These are phyloP conservation scores for Diplodus sargus DNA, from an alignment of 2,797 vertebrate genomes.

Conservation along the genomic window DNA sequence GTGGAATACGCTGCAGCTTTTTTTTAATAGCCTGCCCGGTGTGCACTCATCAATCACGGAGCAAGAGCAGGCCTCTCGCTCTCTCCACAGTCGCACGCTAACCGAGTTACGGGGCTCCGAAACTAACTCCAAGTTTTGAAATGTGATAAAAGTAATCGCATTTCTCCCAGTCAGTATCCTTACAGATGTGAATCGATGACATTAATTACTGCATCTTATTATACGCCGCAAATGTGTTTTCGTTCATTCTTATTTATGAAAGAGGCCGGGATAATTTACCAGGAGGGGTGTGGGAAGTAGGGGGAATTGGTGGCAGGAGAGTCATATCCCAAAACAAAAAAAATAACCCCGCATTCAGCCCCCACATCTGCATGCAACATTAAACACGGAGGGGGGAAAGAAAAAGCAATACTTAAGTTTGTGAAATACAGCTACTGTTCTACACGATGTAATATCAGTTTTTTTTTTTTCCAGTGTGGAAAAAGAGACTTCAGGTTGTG, in stretches of 20 bases:
- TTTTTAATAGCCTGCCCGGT: conserved; percentile 86
- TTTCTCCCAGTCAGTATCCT: conserved; percentile 91
- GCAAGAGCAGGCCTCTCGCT: conserved; percentile 87
- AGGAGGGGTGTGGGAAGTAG: conserved; percentile 59
- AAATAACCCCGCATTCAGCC: background rate
- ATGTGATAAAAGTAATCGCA: conserved; percentile 97
- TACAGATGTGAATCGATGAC: conserved; percentile 96
- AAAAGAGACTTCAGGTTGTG: conserved; percentile 28
- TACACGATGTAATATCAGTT: conserved; percentile 27
- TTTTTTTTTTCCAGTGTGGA: background rate
- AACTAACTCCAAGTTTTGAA: conserved; percentile 97
- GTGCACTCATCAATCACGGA: conserved; percentile 93
- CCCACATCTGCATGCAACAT: conserved; percentile 50
- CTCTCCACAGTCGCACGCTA: conserved; percentile 87
- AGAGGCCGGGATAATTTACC: conserved; percentile 81
- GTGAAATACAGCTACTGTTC: conserved; percentile 35
- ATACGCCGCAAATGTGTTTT: conserved; percentile 91
- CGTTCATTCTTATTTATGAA: conserved; percentile 93
- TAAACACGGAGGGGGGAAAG: conserved; percentile 38
- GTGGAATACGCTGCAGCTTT: conserved; percentile 86
- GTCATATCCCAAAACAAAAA: conserved; percentile 63
- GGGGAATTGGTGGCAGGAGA: conserved; percentile 71
- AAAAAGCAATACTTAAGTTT: conserved; percentile 37
- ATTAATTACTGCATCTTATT: conserved; percentile 98
- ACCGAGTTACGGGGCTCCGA: conserved; percentile 91